These are phyloP conservation scores for Sclerurus mexicanus DNA, from an alignment of 2,113 vertebrate species.

Conservation along the genomic window DNA sequence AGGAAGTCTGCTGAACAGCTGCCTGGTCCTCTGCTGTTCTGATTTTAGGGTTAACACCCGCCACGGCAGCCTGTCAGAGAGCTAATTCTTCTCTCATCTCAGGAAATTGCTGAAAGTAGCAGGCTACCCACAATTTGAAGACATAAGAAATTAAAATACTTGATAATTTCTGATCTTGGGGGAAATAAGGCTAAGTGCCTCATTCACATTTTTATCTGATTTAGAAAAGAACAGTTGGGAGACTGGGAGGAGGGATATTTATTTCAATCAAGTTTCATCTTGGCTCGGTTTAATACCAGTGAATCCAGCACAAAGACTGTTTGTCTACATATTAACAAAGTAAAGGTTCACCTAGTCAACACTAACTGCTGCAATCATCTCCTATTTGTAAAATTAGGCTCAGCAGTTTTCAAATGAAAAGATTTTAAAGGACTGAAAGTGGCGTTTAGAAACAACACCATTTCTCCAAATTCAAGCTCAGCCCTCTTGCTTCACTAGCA, in stretches of 20 bases:
- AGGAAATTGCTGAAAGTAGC: neutral
- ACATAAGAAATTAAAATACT: conserved; percentile 1
- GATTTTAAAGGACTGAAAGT: neutral
- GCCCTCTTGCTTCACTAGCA: neutral
- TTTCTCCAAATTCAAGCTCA: neutral
- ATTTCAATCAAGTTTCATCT: neutral
- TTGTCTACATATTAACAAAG: neutral
- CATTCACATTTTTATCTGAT: neutral
- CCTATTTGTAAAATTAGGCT: neutral
- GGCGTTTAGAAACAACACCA: neutral
- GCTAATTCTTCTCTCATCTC: neutral
- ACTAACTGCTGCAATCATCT: neutral
- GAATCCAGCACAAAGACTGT: neutral
- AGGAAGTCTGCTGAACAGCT: neutral
- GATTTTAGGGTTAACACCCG: neutral
- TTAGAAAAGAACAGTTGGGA: neutral
- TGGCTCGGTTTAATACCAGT: neutral
- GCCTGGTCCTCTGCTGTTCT: neutral
- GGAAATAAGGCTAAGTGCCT: neutral
- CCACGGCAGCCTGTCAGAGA: neutral
- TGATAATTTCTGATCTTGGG: neutral
- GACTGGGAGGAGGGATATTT: neutral
- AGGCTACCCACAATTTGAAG: neutral
- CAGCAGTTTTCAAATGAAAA: neutral
- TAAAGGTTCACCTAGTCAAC: neutral